Percentiles rank a stretch among this genome's conserved stretches.
These are phyloP conservation scores for Leucoraja ocellata DNA, from an alignment of 2,797 vertebrate genomes.

Conservation along the genomic window DNA sequence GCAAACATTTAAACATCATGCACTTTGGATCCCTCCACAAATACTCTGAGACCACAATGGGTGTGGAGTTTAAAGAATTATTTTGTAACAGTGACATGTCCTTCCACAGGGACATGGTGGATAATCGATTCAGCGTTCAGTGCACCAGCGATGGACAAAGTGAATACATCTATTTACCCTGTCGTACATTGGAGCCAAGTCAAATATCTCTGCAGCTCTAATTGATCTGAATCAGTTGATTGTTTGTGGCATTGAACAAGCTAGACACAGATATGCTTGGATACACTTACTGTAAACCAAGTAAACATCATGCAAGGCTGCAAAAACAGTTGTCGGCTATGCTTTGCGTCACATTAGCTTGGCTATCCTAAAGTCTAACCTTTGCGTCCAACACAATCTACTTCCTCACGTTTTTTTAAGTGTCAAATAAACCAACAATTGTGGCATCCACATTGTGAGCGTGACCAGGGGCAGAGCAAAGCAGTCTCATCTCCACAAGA, in stretches of 20 bases:
- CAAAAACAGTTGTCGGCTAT: neutral
- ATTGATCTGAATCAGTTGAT: neutral
- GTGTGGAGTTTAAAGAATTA: slow-evolving; percentile 33
- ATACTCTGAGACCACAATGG: neutral
- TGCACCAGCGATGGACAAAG: neutral
- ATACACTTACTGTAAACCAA: neutral
- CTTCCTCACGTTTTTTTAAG: neutral
- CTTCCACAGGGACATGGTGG: neutral
- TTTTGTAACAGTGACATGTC: slow-evolving; percentile 28
- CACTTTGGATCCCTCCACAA: neutral
- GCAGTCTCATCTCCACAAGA: neutral
- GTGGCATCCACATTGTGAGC: neutral
- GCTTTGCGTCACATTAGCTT: neutral
- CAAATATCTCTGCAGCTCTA: neutral
- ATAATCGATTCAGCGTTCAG: slow-evolving; percentile 39
- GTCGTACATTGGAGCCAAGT: neutral
- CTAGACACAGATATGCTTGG: neutral
- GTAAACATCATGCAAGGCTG: neutral
- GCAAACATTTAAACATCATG: neutral
- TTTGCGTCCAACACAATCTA: neutral
- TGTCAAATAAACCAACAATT: neutral
- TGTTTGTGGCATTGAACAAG: neutral
- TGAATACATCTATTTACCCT: neutral
- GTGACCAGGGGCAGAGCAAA: neutral
- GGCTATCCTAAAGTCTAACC: neutral